Base-by-base conservation (phyloP, 2,888 invertebrate genomes). In the Mesodorylaimus sp. region DNA sequence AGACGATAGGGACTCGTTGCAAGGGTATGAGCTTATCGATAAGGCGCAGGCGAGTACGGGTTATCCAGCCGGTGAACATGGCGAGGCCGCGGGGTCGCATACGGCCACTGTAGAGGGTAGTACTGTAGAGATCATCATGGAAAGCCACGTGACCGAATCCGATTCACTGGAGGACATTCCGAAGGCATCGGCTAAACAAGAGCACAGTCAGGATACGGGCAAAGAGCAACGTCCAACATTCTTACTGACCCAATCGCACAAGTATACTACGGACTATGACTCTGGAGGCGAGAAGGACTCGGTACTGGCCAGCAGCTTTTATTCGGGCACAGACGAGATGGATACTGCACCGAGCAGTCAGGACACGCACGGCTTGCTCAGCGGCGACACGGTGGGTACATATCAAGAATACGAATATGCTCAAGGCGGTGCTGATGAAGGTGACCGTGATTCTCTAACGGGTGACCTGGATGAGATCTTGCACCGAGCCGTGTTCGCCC, bases 361-460 rank as follows among this genome's bases (percentile, higher is more conserved):
- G 43, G 61, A 61, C 13, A 59, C 61, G 1, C 59, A 58, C 19
- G 60, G 54, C 5, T 41, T 57, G n/a, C 52, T 63, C 21, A 60
- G 58, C 50, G 57, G 59, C 23, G 63, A 63, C 45, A 63, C 63
- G 1, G 50, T 56, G 19, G 58, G 57, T 26, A 62, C 61, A 5
- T 59, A 58, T 47, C 59, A 58, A 48, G 57, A 55, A 26, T 50
- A 47, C 23, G 38, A 36, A 16, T 47, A 37, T 3, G 13, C 3
- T 16, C 19, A 16, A 26, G 23, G 21, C 13, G 32, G 56, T 23
- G 53, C 56, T 36, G 52, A 53, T 21, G 58, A 60, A 2, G 59
- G 54, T 21, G 62, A 62, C 32, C 56, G 55, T 41, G 64, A 65
- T 50, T 63, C 63, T 1, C 53, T 63, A 23, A 59, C 59, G 13